A percentile compares a stretch with the other conserved stretches of the same genome.
phyloP scores from a whole-genome alignment of 2,888 invertebrate genomes.

The Lapara coniferarum region DNA sequence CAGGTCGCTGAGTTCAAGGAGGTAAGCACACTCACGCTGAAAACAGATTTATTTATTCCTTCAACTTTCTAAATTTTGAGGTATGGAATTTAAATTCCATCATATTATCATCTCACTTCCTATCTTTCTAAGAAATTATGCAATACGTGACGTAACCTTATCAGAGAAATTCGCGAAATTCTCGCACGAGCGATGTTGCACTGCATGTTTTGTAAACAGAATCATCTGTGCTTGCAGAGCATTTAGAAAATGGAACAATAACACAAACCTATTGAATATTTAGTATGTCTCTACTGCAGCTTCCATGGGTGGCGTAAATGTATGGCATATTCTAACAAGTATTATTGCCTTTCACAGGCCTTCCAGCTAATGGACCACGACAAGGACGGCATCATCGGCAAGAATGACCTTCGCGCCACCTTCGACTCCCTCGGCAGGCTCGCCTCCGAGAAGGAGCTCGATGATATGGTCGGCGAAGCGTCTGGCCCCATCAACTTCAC shows the following conservation, averaged over 20 bases:
- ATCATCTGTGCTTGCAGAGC: slow-evolving; percentile 7
- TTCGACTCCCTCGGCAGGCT: slow-evolving; percentile 96
- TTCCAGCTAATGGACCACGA: slow-evolving; percentile 98
- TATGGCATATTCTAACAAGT: slow-evolving; percentile 6
- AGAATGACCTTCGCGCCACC: slow-evolving; percentile 94
- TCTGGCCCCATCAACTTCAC: slow-evolving; percentile 98
- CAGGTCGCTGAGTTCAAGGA: slow-evolving; percentile 98
- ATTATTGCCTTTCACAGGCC: slow-evolving; percentile 82
- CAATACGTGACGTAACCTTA: slow-evolving; percentile 36
- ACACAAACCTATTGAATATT: background rate
- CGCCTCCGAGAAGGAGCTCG: slow-evolving; percentile 94
- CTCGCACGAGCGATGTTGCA: slow-evolving; percentile 46
- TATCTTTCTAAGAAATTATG: slow-evolving; percentile 30
- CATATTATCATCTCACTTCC: background rate
- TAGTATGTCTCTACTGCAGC: too few relatives aligned
- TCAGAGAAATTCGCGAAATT: slow-evolving; percentile 36
- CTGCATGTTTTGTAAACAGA: slow-evolving; percentile 63
- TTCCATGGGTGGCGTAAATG: background rate
- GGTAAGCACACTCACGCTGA: slow-evolving; percentile 71
- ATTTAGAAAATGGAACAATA: slow-evolving; percentile 2
- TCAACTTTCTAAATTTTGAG: too few relatives aligned
- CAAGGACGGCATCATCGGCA: slow-evolving; percentile 95
- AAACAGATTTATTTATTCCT: background rate
- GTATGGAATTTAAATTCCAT: too few relatives aligned
- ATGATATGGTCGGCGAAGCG: slow-evolving; percentile 94